Evolutionary conservation across 1,140 invertebrate species (phyloP).

Genomic region (Euwallacea fornicatus): DNA sequence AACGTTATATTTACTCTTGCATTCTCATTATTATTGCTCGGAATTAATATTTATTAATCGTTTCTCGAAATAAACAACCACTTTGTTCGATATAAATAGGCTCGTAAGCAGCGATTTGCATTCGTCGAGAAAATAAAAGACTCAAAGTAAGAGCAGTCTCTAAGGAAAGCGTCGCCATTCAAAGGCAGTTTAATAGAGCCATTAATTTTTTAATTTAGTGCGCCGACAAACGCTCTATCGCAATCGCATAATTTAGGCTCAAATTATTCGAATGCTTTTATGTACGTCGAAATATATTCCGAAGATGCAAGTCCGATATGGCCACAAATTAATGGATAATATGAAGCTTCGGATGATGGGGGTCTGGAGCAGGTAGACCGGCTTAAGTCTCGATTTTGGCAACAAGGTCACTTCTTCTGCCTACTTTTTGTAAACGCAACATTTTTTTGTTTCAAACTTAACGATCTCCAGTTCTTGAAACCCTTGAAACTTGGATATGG

Average conservation of each 20-base stretch:
- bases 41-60: conserved; percentile 24
- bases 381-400: neutral
- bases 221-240: conserved; percentile 22
- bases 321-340: conserved; percentile 11
- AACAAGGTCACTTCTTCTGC: neutral
- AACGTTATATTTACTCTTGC: conserved; percentile 17
- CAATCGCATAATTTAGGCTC: conserved; percentile 23
- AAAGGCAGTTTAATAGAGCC: conserved; percentile 31
- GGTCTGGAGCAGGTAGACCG: neutral
- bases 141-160: conserved; percentile 22
- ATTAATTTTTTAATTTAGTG: conserved; percentile 30
- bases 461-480: neutral
- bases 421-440: neutral
- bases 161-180: conserved; percentile 25
- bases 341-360: no score
- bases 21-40: conserved; percentile 21
- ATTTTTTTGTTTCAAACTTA: neutral
- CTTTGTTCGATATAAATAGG: conserved; percentile 30
- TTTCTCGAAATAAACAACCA: conserved; percentile 31
- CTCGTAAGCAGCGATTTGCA: conserved; percentile 29
- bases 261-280: conserved; percentile 17
- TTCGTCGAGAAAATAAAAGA: conserved; percentile 28
- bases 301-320: conserved; percentile 18
- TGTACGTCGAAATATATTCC: conserved; percentile 10
- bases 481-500: neutral